Evolutionary conservation across 2,888 invertebrate species (phyloP), one percentile per base, ranked within the genome.

Genomic region (Apantesis nais): DNA sequence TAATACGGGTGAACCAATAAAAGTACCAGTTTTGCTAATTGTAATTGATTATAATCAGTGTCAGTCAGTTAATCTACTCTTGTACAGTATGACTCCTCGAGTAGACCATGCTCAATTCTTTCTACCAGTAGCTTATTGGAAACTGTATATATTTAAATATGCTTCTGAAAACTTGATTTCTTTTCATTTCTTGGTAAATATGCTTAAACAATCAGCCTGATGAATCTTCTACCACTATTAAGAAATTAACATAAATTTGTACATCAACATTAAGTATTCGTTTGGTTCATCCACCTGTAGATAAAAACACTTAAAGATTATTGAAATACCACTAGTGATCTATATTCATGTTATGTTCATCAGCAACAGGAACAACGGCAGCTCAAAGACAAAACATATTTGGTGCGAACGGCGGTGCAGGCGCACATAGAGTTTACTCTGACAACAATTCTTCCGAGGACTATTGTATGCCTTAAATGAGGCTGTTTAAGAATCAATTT

Each of bases 321-420:
- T 71, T 31, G 8, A n/a, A 72, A 68, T 65, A 74, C 60, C 19
- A 70, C 48, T 63, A 65, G 66, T 76, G 81, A 82, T 80, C 77
- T 81, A 76, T 64, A 78, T 82, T 77, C 61, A 75, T 88, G 84
- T 25, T 25, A 55, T 55, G 55, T 55, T 29, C 58, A 76, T 90
- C 89, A 90, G 76, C 88, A 89, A 74, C 77, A 72, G 67, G 78
- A 83, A 83, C 83, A 84, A 86, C 91, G 92, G 91, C 91, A 91
- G 91, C 91, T 89, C 90, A 92, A 92, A 93, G 92, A 84, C 86
- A 80, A 80, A 78, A 81, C 77, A 80, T 75, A 86, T 89, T 90
- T 89, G 88, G 87, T 86, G 84, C 83, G 84, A 86, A 81, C 83
- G 77, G 85, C 88, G 83, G 86, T 83, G 81, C 86, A 79, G 84